phyloP scores from a whole-genome alignment of 2,888 invertebrate genomes.

The Iphiclides podalirius region DNA sequence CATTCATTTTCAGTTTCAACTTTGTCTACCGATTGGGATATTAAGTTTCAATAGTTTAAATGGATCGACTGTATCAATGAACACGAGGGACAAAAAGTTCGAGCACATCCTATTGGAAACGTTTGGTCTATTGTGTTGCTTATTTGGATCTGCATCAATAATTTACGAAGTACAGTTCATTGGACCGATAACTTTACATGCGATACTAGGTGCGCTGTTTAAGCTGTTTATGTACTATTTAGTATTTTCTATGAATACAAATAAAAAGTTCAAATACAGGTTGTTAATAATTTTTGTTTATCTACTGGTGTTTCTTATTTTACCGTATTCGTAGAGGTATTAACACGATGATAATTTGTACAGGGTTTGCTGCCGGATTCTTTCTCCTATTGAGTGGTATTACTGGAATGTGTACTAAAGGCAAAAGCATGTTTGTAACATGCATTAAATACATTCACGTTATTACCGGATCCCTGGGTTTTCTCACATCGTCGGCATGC shows the following conservation, averaged over 20 bases:
- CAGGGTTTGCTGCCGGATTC: constrained; percentile 32
- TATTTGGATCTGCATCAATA: constrained; percentile 25
- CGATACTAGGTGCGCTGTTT: constrained; percentile 7
- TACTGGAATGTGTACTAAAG: constrained; percentile 28
- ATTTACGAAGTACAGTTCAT: not conserved
- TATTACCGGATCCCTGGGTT: constrained; percentile 32
- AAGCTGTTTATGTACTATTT: too few species aligned
- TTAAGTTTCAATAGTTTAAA: constrained; percentile 37
- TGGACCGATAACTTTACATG: constrained; percentile 4
- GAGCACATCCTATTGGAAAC: constrained; percentile 39
- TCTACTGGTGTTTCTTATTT: too few species aligned
- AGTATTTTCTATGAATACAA: too few species aligned
- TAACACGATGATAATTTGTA: too few species aligned
- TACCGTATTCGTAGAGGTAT: too few species aligned
- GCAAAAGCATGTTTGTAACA: constrained; percentile 6
- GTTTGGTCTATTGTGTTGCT: constrained; percentile 29
- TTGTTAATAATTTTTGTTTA: too few species aligned
- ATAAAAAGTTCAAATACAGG: too few species aligned
- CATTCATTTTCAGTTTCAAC: constrained; percentile 45
- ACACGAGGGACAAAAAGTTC: constrained; percentile 30
- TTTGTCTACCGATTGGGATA: constrained; percentile 40
- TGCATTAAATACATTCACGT: constrained; percentile 29
- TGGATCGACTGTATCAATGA: constrained; percentile 40
- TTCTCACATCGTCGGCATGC: constrained; percentile 39
- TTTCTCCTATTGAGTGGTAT: constrained; percentile 26